phyloP scores from a whole-genome alignment of 2,797 vertebrate genomes.

The Enoplosus armatus region DNA sequence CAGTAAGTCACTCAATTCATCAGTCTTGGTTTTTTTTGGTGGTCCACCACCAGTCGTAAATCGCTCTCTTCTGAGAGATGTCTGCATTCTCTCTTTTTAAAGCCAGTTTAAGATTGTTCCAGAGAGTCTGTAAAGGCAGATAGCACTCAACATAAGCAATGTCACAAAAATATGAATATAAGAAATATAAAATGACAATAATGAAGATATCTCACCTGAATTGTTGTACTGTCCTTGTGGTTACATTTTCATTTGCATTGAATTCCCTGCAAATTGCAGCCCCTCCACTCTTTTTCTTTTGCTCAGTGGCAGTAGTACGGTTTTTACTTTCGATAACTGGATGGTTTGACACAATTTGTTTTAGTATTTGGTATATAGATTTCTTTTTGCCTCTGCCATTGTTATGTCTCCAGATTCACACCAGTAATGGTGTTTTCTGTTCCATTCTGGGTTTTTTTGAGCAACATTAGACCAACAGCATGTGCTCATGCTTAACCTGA shows the following conservation, averaged over 20 bases:
- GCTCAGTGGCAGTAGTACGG: neutral
- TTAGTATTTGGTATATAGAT: neutral
- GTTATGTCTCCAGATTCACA: neutral
- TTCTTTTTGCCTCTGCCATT: neutral
- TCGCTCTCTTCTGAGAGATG: conserved; percentile 3
- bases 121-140: conserved; percentile 32
- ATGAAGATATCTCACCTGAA: too few relatives aligned
- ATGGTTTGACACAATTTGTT: neutral
- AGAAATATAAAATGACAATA: too few relatives aligned
- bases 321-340: neutral
- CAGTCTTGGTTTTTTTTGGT: neutral
- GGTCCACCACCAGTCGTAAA: conserved; percentile 17
- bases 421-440: neutral
- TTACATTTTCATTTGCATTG: neutral
- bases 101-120: conserved; percentile 28
- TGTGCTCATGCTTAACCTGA: conserved; percentile 11
- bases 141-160: neutral
- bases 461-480: conserved; percentile 14
- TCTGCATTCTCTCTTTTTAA: conserved; percentile 35
- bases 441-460: conserved; percentile 36
- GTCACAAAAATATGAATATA: conserved; percentile 1
- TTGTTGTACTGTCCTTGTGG: neutral
- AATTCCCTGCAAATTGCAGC: neutral
- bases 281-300: too few relatives aligned
- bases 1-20: conserved; percentile 25